These are phyloP conservation scores for Lapara coniferarum DNA, from an alignment of 2,888 invertebrate species.

Conservation along the genomic window DNA sequence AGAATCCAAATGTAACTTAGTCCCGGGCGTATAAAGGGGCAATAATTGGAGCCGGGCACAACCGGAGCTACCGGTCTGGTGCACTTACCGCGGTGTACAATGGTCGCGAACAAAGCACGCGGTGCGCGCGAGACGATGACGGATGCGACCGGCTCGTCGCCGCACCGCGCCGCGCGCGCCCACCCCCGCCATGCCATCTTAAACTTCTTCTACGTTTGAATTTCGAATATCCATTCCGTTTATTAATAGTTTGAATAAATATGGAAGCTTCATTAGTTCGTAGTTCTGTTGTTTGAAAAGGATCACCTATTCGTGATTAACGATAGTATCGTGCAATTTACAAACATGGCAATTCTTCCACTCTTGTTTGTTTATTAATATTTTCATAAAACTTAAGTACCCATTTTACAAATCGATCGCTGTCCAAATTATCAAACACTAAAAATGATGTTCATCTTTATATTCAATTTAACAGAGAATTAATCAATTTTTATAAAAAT, in stretches of 20 bases:
- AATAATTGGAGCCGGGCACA: conserved; percentile 62
- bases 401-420: too few species aligned
- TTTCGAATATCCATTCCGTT: not conserved
- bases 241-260: not conserved
- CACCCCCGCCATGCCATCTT: conserved; percentile 33
- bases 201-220: conserved; percentile 34
- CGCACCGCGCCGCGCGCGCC: conserved; percentile 29
- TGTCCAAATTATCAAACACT: too few species aligned
- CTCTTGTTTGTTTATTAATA: too few species aligned
- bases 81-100: conserved; percentile 45
- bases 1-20: conserved; percentile 28
- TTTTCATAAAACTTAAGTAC: too few species aligned
- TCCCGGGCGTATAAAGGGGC: conserved; percentile 57
- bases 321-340: not conserved
- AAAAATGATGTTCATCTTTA: too few species aligned
- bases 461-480: not conserved
- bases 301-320: not conserved
- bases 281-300: not conserved
- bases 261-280: not conserved
- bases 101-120: conserved; percentile 58
- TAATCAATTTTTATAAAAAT: not conserved
- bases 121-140: conserved; percentile 62
- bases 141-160: conserved; percentile 52
- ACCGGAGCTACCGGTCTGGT: conserved; percentile 71
- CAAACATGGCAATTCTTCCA: too few species aligned